Conservation (phyloP, 2,797 vertebrate genomes). For the Poeciliopsis gracilis region DNA sequence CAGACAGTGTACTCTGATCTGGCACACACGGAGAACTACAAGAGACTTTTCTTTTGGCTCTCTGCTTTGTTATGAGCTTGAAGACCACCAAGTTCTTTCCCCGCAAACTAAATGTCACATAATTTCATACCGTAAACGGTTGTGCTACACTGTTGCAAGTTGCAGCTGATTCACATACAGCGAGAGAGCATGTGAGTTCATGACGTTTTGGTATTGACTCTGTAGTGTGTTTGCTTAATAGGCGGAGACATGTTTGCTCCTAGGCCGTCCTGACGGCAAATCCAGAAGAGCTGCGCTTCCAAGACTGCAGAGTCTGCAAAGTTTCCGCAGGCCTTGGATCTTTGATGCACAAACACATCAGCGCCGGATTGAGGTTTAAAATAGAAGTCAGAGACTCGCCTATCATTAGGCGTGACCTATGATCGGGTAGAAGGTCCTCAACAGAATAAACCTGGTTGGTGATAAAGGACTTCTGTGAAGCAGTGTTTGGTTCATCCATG, state of each 20-base stretch:
- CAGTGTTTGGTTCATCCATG: background rate
- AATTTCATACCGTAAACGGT: background rate
- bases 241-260: slow-evolving; percentile 9
- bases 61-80: background rate
- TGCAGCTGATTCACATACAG: background rate
- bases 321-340: background rate
- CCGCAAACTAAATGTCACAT: background rate
- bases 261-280: background rate
- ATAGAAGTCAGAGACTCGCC: slow-evolving; percentile 12
- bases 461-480: background rate
- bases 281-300: background rate
- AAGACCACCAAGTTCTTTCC: background rate
- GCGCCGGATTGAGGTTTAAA: background rate
- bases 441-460: background rate
- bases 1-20: slow-evolving; percentile 41
- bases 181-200: background rate
- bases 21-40: background rate
- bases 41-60: slow-evolving; percentile 6
- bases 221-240: slow-evolving; percentile 10
- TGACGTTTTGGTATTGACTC: background rate
- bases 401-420: slow-evolving; percentile 6
- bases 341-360: background rate
- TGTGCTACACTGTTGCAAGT: background rate
- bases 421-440: slow-evolving; percentile 1
- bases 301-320: background rate